Evolutionary conservation across 1,140 invertebrate species (phyloP), one percentile per base, ranked within the genome.

Genomic region (Pteromalus puparum): DNA sequence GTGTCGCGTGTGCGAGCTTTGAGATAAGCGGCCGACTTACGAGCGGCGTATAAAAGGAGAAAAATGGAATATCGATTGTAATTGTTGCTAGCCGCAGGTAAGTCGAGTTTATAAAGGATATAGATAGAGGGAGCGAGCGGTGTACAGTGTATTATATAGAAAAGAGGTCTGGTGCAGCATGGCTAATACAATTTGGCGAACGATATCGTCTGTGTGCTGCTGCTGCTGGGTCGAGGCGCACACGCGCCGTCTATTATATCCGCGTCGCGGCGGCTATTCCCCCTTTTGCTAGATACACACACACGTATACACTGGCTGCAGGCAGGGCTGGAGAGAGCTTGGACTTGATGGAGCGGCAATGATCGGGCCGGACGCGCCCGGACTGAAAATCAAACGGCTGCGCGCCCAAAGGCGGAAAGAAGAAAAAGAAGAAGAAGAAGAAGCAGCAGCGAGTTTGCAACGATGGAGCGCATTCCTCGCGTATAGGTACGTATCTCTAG

Each of bases 151-250:
- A 74, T 18, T 9, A 53, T 7, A 42, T 42, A 42, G 74, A 76
- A 76, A 76, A 76, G 24, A 61, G 24, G 53, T 61, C 13, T 61
- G 53, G 53, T n/a, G 53, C 53, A 61, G 53, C 53, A 61, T 61
- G 10, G 67, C 42, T 72, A 81, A 81, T 81, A 30, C 67, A 70
- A 81, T 72, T 81, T 81, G 13, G 68, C 67, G 38, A 72, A 30
- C 79, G 79, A 81, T 81, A 81, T 68, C 21, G 28, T 28, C 26
- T 12, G 26, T 42, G 77, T 80, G 26, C 74, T 30, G 53, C 48
- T 24, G 26, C 34, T 30, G 2, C 2, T 13, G 13, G 72, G 5
- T 73, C 72, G 72, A 42, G 68, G n/a, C 12, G 72, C 34, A 28
- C 72, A 34, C 72, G 72, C 28, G 28, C 34, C 53, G 53, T 61